Conservation (phyloP, 2,888 invertebrate species). For the Drosophila rubida region DNA sequence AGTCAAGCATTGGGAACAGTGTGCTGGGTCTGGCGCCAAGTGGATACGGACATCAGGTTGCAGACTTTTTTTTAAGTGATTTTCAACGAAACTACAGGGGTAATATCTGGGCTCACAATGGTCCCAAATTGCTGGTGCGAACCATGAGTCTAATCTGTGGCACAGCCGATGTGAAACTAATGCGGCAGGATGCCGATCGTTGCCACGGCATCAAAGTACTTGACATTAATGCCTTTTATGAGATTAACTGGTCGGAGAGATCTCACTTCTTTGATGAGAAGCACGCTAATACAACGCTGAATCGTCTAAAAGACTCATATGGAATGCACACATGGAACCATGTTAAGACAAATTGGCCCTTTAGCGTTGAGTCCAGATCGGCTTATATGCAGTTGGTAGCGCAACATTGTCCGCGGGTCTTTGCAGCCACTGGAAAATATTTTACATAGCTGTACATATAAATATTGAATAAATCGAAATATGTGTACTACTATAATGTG, state of each 20-base stretch:
- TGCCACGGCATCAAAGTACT: slow-evolving; percentile 14
- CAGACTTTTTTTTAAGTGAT: neutral
- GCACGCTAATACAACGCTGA: neutral
- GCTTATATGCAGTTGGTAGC: slow-evolving; percentile 11
- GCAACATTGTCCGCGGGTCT: slow-evolving; percentile 3
- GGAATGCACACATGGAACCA: neutral
- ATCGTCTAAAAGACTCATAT: neutral
- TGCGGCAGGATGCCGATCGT: neutral
- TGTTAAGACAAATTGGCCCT: neutral
- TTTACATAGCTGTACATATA: neutral
- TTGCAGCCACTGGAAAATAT: neutral
- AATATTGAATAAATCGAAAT: neutral
- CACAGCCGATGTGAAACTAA: neutral
- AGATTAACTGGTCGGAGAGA: neutral
- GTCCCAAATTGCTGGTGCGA: neutral
- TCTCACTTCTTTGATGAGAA: neutral
- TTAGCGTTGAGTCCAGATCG: neutral
- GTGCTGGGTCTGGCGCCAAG: neutral
- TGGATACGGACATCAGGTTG: neutral
- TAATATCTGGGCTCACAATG: slow-evolving; percentile 11
- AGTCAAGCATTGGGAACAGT: neutral
- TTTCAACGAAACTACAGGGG: slow-evolving; percentile 5
- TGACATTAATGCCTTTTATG: slow-evolving; percentile 8
- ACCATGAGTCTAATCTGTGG: slow-evolving; percentile 4
- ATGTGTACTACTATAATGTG: neutral